These are phyloP conservation scores for Pseudotriccus pelzelni DNA, from an alignment of 2,797 vertebrate genomes.

Conservation along the genomic window DNA sequence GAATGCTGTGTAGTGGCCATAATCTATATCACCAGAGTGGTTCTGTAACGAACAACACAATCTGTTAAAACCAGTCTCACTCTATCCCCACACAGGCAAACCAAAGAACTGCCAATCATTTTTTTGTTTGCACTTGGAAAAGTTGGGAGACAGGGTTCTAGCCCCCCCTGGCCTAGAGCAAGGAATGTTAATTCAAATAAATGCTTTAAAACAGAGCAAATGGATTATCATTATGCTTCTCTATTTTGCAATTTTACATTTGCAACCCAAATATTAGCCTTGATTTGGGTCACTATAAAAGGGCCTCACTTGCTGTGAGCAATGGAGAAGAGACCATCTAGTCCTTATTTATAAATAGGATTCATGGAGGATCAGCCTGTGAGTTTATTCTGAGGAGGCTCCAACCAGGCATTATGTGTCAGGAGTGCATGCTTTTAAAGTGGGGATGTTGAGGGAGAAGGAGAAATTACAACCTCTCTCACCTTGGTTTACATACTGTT, in stretches of 20 bases:
- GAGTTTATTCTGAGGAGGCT: background rate
- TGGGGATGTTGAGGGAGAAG: background rate
- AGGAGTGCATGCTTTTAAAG: background rate
- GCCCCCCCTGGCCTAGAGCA: background rate
- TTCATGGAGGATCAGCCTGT: background rate
- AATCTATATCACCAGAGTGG: slow-evolving; percentile 83
- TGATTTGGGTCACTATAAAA: fast-evolving
- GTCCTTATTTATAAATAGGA: background rate
- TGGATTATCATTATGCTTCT: background rate
- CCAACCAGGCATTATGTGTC: fast-evolving
- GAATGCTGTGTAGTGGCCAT: slow-evolving; percentile 87
- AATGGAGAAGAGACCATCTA: background rate
- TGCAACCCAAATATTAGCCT: background rate
- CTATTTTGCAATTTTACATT: background rate
- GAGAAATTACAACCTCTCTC: background rate
- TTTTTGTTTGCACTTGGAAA: background rate
- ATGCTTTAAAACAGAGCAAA: background rate
- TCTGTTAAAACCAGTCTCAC: background rate
- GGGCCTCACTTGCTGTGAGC: background rate
- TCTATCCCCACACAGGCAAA: background rate
- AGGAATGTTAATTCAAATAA: background rate
- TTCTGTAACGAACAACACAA: slow-evolving; percentile 74
- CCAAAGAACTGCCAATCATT: background rate
- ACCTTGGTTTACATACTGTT: background rate
- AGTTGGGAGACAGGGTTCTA: background rate